Evolutionary conservation across 2,113 vertebrate species (phyloP), one percentile per base, ranked within the genome.

Genomic region (Trichechus manatus): DNA sequence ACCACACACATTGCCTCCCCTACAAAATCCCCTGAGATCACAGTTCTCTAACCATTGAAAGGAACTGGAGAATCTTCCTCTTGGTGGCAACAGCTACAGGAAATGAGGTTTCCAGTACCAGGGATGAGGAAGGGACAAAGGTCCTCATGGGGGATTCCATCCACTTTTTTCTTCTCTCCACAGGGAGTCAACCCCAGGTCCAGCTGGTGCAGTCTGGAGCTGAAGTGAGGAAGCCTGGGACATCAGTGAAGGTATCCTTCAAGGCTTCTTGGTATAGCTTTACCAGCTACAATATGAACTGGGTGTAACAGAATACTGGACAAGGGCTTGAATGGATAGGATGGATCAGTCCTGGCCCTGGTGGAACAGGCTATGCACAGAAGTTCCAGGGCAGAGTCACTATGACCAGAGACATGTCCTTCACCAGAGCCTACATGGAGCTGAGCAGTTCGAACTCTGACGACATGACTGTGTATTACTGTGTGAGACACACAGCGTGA

Each of bases 351-450:
- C 29, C 9, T 1, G 9, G 20, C 39, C 33, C 44, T n/a, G 29
- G n/a, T 63, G 13, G 1, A 0, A 89, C 77, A 22, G 9, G 0
- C 0, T 94, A 89, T 42, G 31, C 22, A 1, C 42, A 92, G 10
- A 75, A 84, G 29, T 36, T 96, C 22, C 78, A 94, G 56, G 89
- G 77, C 3, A 56, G 94, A 56, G 86, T 97, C 89, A 96, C 82
- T 36, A 94, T 96, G 72, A 89, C 91, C 27, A 96, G 66, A 31
- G 91, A 75, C 87, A 96, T 77, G 29, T 97, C 36, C 92, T 86
- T 82, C 9, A 96, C 89, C 59, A 68, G 44, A n/a, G 36, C 94
- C 53, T 96, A 92, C 70, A 22, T 97, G 50, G 97, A 97, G 63
- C 95, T 98, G 89, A 59, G 31, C 33, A n/a, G 27, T 19, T 33